phyloP scores from a whole-genome alignment of 2,113 vertebrate genomes.

The Ictidomys tridecemlineatus region DNA sequence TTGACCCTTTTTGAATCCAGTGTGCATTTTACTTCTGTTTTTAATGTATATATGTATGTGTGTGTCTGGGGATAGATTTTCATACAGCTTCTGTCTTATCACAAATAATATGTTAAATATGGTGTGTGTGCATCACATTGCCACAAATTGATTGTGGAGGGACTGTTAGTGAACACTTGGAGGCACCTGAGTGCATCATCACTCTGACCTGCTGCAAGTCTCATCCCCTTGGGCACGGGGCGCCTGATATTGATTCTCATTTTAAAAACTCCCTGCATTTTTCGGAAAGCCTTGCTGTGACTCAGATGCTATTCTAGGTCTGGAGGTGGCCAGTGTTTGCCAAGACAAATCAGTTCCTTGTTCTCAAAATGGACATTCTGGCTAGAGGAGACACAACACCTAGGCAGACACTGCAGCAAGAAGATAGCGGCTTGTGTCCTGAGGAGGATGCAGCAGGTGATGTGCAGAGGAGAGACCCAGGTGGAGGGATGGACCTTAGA shows the following conservation, averaged over 20 bases:
- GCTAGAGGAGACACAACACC: not conserved
- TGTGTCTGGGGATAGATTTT: not conserved
- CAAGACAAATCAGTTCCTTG: not conserved
- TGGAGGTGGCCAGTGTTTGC: not conserved
- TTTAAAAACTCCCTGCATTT: not conserved
- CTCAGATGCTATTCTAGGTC: not conserved
- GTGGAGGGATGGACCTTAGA: fast-evolving
- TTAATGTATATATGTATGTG: not conserved
- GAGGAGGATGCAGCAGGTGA: not conserved
- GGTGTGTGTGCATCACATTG: not conserved
- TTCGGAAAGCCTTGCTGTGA: not conserved
- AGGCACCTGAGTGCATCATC: not conserved
- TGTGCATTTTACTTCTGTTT: not conserved
- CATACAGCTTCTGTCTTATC: not conserved
- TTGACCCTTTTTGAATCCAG: not conserved
- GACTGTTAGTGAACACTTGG: not conserved
- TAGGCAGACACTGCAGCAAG: not conserved
- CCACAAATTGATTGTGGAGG: not conserved
- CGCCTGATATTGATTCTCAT: not conserved
- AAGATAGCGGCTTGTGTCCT: not conserved
- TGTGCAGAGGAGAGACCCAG: not conserved
- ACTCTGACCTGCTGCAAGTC: not conserved
- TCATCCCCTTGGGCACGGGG: too few species aligned
- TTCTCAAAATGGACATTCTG: not conserved
- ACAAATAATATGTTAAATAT: not conserved